Evolutionary conservation across 30 jellyfish, hydroid and myxozoan genomes (phyloP).

Genomic region (Aurelia sp.): DNA sequence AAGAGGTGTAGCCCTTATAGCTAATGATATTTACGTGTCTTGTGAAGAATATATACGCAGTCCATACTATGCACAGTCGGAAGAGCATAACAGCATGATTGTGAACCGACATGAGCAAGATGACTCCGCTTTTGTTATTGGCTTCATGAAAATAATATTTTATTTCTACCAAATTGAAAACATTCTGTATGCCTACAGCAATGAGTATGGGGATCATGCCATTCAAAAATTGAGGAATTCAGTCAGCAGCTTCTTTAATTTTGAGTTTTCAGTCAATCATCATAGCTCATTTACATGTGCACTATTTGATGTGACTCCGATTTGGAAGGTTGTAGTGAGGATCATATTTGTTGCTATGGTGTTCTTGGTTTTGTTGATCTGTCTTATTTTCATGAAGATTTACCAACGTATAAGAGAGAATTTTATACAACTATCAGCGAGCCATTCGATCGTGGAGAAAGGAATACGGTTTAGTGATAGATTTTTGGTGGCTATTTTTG

Average conservation of each 20-base stretch:
- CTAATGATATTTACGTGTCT: neutral
- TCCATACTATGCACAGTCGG: neutral
- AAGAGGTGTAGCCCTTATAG: neutral
- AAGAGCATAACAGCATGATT: neutral
- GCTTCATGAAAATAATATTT: slow-evolving; percentile 38
- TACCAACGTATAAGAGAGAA: neutral
- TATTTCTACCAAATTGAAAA: slow-evolving; percentile 56
- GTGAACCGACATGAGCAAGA: neutral
- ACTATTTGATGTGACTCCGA: slow-evolving; percentile 5
- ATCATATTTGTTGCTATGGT: slow-evolving; percentile 3
- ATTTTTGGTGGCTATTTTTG: slow-evolving; percentile 15
- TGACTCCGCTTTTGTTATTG: neutral
- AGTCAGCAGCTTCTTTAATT: slow-evolving; percentile 27
- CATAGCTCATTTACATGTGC: slow-evolving; percentile 15
- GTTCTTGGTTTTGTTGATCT: neutral
- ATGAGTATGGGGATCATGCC: neutral
- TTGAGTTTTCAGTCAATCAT: neutral
- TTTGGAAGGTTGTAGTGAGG: neutral
- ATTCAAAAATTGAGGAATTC: neutral
- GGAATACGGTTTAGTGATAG: neutral
- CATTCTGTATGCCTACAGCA: neutral
- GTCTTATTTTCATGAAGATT: neutral
- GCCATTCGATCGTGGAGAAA: too few relatives aligned
- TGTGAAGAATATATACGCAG: too few relatives aligned
- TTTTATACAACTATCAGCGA: neutral